Conservation (phyloP, 2,888 invertebrate species). For the Platycheirus albimanus region DNA sequence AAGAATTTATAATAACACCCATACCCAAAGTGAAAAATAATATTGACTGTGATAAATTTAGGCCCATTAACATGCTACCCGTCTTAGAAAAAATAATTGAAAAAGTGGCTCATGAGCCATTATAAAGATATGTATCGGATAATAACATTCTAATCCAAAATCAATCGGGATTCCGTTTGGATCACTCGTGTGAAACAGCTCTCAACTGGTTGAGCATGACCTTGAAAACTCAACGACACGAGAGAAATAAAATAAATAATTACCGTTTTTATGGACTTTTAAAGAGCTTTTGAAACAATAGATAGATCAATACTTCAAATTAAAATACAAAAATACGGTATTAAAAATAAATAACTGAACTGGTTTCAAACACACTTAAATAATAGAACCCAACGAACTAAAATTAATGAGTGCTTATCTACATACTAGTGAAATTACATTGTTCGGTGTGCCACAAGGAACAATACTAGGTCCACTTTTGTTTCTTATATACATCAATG, state of each 20-base stretch:
- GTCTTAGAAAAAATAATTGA: neutral
- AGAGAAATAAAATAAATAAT: conserved; percentile 8
- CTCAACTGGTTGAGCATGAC: neutral
- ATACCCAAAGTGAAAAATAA: no score
- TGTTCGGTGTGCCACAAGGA: neutral
- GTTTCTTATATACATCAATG: no score
- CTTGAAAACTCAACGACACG: neutral
- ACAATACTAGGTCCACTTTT: no score
- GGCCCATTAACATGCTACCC: neutral
- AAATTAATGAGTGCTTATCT: no score
- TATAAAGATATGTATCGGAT: neutral
- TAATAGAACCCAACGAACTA: neutral
- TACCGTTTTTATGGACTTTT: neutral
- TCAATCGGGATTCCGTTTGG: neutral
- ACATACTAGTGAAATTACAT: neutral
- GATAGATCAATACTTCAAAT: neutral
- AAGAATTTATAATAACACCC: no score
- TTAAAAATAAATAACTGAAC: neutral
- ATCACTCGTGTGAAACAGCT: neutral
- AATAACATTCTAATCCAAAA: neutral
- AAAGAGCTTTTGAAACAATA: conserved; percentile 10
- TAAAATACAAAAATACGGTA: neutral
- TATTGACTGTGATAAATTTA: neutral
- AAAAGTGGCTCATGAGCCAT: neutral
- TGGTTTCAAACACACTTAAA: neutral